phyloP scores from a whole-genome alignment of 2,113 vertebrate species.

The Meles meles region DNA sequence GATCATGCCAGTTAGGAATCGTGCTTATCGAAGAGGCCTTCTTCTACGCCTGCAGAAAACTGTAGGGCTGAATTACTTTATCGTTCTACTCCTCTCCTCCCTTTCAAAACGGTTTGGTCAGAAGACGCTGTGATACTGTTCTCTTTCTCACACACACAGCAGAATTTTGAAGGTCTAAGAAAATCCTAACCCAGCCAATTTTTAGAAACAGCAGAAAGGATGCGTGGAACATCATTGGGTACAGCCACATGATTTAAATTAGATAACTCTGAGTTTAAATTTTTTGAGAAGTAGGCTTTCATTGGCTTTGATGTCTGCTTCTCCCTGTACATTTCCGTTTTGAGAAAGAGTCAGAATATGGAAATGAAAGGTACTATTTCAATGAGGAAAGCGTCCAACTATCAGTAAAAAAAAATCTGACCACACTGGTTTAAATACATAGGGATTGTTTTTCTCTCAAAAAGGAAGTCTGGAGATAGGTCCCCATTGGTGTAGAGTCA shows the following conservation, averaged over 20 bases:
- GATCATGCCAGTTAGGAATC: constrained; percentile 10
- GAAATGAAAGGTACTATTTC: not conserved
- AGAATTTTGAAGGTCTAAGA: constrained; percentile 15
- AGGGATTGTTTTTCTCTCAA: not conserved
- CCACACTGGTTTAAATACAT: not conserved
- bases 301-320: not conserved
- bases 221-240: not conserved
- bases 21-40: constrained; percentile 14
- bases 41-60: not conserved
- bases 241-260: not conserved
- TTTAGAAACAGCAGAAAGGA: not conserved
- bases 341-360: not conserved
- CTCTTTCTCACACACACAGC: not conserved
- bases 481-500: not conserved
- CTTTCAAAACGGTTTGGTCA: not conserved
- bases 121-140: not conserved
- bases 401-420: not conserved
- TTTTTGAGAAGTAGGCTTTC: not conserved
- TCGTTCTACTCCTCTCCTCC: not conserved
- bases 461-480: not conserved
- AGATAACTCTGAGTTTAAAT: not conserved
- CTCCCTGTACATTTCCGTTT: not conserved
- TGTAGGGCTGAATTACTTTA: not conserved
- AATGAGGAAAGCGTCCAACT: not conserved
- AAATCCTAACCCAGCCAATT: not conserved